A percentile compares a stretch with the other conserved stretches of the same genome.
Conservation (phyloP, 2,113 vertebrate species). For the Zosterops japonicus region DNA sequence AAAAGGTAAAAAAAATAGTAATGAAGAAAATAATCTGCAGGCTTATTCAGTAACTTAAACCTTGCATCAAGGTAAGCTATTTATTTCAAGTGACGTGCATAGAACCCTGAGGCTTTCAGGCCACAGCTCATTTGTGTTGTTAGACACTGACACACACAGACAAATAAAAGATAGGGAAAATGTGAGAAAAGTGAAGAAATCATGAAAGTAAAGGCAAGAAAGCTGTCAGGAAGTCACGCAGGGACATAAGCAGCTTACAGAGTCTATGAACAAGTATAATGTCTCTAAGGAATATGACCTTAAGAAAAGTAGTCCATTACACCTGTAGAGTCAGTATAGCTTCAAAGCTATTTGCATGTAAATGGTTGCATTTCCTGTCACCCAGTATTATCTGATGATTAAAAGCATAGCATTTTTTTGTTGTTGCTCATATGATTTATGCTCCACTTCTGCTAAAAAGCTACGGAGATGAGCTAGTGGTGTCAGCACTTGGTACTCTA, state of each 20-base stretch:
- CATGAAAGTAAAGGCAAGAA: neutral
- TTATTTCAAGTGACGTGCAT: neutral
- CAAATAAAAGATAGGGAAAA: neutral
- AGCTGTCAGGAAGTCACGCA: neutral
- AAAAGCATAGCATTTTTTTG: neutral
- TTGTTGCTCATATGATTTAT: neutral
- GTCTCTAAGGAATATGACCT: neutral
- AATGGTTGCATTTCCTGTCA: neutral
- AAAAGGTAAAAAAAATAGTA: neutral
- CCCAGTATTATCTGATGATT: neutral
- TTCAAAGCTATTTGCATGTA: slow-evolving; percentile 3
- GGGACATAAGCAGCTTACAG: neutral
- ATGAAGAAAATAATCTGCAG: neutral
- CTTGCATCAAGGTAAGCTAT: neutral
- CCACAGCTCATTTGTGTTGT: neutral
- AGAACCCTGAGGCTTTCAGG: neutral
- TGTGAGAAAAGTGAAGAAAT: neutral
- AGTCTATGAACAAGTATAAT: neutral
- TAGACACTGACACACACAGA: neutral
- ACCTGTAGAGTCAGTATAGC: neutral
- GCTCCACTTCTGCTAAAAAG: neutral
- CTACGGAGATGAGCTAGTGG: neutral
- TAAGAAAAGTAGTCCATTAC: neutral
- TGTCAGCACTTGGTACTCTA: neutral
- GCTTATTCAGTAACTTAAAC: neutral